Conservation (phyloP, 2,113 vertebrate species). For the Oreotrochilus melanogaster region DNA sequence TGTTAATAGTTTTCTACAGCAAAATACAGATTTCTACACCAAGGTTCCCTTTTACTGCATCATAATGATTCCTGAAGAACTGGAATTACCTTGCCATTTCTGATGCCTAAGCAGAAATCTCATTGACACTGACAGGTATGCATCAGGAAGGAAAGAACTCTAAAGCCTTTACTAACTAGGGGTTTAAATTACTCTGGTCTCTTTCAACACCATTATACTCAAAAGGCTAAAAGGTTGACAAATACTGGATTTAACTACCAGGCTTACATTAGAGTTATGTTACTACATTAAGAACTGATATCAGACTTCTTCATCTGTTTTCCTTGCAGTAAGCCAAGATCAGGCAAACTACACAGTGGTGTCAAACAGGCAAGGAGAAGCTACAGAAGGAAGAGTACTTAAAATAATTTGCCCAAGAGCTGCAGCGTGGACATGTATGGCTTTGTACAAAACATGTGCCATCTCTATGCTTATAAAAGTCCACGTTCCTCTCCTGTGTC, state of each 20-base stretch:
- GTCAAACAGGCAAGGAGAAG: neutral
- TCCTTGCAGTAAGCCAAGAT: neutral
- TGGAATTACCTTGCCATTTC: neutral
- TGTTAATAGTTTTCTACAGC: neutral
- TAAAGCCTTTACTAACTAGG: neutral
- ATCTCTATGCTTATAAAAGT: neutral
- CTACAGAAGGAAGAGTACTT: neutral
- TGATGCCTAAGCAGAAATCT: neutral
- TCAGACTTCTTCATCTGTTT: neutral
- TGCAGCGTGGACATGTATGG: rapidly evolving
- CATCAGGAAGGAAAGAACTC: neutral
- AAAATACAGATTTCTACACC: neutral
- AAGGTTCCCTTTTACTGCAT: neutral
- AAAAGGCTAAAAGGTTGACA: neutral
- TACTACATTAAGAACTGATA: neutral
- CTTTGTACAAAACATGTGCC: neutral
- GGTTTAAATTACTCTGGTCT: neutral
- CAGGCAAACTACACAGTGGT: neutral
- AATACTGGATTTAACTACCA: neutral
- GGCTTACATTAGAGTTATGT: neutral
- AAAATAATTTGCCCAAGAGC: neutral
- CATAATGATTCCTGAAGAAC: neutral
- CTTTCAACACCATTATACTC: neutral
- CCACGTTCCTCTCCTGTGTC: neutral
- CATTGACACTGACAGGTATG: neutral